Conservation (phyloP, 2,113 vertebrate genomes). For the Beaufortia kweichowensis region DNA sequence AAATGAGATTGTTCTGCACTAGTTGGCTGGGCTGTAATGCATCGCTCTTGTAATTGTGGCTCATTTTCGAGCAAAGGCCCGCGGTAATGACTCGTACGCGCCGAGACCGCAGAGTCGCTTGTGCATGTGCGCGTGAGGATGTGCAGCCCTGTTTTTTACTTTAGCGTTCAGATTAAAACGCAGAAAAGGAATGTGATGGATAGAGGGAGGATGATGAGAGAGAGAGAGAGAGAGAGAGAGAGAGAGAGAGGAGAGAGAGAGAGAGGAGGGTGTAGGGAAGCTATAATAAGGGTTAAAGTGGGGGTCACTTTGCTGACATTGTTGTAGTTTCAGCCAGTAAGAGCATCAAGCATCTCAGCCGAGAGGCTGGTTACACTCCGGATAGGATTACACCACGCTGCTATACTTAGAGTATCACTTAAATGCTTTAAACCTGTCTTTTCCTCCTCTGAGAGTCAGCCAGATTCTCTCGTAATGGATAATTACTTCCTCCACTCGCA, state of each 20-base stretch:
- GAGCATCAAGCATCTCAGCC: constrained; percentile 42
- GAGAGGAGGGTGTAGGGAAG: constrained; percentile 25
- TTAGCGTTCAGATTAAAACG: constrained; percentile 46
- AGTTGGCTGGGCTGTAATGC: constrained; percentile 65
- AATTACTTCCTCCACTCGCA: constrained; percentile 10
- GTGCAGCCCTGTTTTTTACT: constrained; percentile 38
- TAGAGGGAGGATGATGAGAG: constrained; percentile 43
- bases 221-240: background rate
- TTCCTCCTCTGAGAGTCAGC: constrained; percentile 24
- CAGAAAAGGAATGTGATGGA: constrained; percentile 43
- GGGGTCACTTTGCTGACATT: constrained; percentile 43
- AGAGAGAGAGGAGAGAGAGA: background rate
- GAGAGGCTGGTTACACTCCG: background rate
- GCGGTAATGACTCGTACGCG: constrained; percentile 64
- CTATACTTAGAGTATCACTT: constrained; percentile 37
- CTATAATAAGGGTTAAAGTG: constrained; percentile 42
- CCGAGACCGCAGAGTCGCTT: constrained; percentile 56
- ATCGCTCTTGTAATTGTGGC: constrained; percentile 65
- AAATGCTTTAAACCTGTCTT: constrained; percentile 29
- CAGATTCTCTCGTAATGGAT: constrained; percentile 22
- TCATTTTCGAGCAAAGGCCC: constrained; percentile 67
- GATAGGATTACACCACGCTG: constrained; percentile 21
- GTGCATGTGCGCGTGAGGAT: constrained; percentile 33
- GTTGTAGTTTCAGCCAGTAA: constrained; percentile 52
- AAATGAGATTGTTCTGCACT: constrained; percentile 74